These are phyloP conservation scores for Dicentrarchus labrax DNA, from an alignment of 2,113 vertebrate genomes.

Conservation along the genomic window DNA sequence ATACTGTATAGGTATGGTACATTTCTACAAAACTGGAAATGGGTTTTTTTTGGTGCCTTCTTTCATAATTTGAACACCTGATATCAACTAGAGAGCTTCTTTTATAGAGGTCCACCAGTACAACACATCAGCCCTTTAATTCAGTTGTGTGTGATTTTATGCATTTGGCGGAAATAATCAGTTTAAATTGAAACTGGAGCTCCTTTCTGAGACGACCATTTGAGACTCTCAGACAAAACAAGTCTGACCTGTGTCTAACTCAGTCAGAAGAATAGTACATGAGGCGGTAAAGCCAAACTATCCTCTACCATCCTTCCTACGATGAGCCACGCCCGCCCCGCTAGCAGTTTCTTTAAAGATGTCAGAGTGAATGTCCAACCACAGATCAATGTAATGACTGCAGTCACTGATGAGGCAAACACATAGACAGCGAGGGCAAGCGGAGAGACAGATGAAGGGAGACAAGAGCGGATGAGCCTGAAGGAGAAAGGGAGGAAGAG, in stretches of 20 bases:
- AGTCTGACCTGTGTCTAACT: neutral
- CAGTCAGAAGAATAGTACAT: neutral
- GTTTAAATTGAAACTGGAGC: conserved; percentile 31
- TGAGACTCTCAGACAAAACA: conserved; percentile 9
- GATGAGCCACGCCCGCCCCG: conserved; percentile 25
- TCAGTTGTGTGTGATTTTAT: conserved; percentile 25
- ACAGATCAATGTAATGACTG: conserved; percentile 63
- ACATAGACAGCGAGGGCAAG: conserved; percentile 10
- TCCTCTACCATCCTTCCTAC: conserved; percentile 27
- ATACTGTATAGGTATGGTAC: neutral
- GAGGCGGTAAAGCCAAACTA: neutral
- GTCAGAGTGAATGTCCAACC: conserved; percentile 37
- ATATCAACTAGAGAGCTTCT: conserved; percentile 18
- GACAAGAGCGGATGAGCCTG: conserved; percentile 12
- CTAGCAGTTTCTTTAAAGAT: conserved; percentile 44
- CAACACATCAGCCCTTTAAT: conserved; percentile 17
- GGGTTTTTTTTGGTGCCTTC: neutral
- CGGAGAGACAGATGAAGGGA: conserved; percentile 32
- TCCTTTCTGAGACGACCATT: neutral
- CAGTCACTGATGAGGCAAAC: conserved; percentile 56
- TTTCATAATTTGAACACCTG: conserved; percentile 32
- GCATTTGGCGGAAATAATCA: neutral
- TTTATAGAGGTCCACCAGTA: conserved; percentile 1
- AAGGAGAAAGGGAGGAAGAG: conserved; percentile 9
- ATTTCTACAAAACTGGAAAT: conserved; percentile 19